Evolutionary conservation across 1,140 invertebrate genomes (phyloP), one percentile per base, ranked within the genome.

Genomic region (Magallana gigas): DNA sequence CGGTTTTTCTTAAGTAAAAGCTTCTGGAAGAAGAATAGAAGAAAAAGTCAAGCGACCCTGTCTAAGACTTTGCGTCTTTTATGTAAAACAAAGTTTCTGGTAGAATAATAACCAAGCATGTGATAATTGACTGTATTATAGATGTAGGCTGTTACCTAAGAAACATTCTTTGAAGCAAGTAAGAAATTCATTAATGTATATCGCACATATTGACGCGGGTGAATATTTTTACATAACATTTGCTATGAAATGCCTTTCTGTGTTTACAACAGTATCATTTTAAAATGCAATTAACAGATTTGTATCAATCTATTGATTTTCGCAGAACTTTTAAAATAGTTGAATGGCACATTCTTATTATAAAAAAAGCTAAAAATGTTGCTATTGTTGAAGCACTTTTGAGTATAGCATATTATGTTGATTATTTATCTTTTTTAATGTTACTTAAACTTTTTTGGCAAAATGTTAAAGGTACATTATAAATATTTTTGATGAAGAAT

Each of bases 41-140:
- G 68, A 76, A 76, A 29, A 76, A 11, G 23, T 29, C 23, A 29
- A 29, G 23, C 68, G 68, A 76, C 68, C 7, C 23, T 76, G 23
- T 76, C 36, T 18, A 76, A 76, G 68, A 76, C 68, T 76, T 11
- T 18, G 9, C 68, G 68, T 76, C 68, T 76, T 76, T 76, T 76
- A 76, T 76, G 68, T 76, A 76, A 76, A 76, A 76, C 68, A 76
- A 76, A 76, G 68, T 76, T 76, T 76, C 68, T 76, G 68, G 68
- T 76, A 76, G 68, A 76, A 76, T 76, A 76, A 76, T 76, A 76
- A 76, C 68, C 23, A 76, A 76, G 64, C 68, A 76, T 76, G 68
- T 76, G 68, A 18, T 76, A 76, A 76, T 76, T 76, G 68, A 76
- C 23, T 18, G 68, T 76, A 76, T 76, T 76, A 76, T 76, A 76